Conservation (phyloP, 2,113 vertebrate genomes). For the Jaculus jaculus region DNA sequence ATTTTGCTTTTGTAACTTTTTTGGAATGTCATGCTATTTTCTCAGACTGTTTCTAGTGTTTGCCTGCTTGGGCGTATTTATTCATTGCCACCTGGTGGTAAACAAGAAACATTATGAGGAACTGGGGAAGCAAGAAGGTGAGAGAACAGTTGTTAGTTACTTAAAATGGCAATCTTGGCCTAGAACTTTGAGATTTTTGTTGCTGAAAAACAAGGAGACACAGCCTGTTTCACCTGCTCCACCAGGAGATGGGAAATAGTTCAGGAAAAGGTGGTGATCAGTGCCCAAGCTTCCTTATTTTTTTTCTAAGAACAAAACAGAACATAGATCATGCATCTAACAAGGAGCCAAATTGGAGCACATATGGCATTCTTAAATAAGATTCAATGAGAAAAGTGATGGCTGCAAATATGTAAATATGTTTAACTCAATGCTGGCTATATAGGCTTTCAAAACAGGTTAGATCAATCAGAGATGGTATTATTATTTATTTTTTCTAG, state of each 20-base stretch:
- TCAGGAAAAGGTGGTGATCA: not conserved
- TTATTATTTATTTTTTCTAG: not conserved
- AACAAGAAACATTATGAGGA: slow-evolving; percentile 48
- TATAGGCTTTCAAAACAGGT: slow-evolving; percentile 11
- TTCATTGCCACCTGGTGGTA: not conserved
- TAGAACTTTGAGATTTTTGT: slow-evolving; percentile 8
- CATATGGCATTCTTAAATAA: not conserved
- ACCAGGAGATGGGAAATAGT: not conserved
- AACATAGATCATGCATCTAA: not conserved
- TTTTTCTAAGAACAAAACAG: not conserved
- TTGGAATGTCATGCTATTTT: slow-evolving; percentile 36
- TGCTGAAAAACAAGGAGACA: not conserved
- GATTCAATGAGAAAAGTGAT: not conserved
- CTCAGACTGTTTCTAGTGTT: slow-evolving; percentile 22
- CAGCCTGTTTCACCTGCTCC: not conserved
- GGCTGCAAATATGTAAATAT: not conserved
- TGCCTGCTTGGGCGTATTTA: not conserved
- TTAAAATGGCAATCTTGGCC: not conserved
- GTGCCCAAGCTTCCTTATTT: not conserved
- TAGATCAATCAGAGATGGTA: not conserved
- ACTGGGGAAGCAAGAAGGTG: slow-evolving; percentile 4
- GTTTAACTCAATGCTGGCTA: not conserved
- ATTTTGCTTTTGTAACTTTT: slow-evolving; percentile 26
- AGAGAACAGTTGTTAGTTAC: not conserved
- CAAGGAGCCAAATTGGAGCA: not conserved